Evolutionary conservation across 2,888 invertebrate genomes (phyloP).

Genomic region (Pristionchus exspectatus): DNA sequence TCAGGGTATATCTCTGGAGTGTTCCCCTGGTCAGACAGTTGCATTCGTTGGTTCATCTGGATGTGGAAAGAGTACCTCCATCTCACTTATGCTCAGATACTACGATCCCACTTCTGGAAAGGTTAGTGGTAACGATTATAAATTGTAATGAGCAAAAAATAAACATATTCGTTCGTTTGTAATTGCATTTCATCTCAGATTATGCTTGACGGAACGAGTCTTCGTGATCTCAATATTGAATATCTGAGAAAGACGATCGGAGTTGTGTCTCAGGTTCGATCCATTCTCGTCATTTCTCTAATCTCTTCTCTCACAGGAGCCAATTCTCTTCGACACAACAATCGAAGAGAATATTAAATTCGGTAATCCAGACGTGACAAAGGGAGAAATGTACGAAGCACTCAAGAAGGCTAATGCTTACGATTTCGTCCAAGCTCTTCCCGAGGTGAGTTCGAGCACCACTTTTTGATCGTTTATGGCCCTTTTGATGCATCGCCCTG

Average conservation of each 20-base stretch:
- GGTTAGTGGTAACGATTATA: slow-evolving; percentile 33
- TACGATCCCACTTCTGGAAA: slow-evolving; percentile 69
- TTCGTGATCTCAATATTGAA: slow-evolving; percentile 47
- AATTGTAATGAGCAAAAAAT: neutral
- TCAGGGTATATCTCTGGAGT: slow-evolving; percentile 67
- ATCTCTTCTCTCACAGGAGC: slow-evolving; percentile 14
- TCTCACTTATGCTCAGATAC: slow-evolving; percentile 72
- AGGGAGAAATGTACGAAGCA: slow-evolving; percentile 63
- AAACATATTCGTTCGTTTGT: neutral
- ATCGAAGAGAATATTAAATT: slow-evolving; percentile 54
- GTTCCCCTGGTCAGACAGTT: slow-evolving; percentile 71
- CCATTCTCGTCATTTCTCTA: neutral
- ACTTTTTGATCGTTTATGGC: neutral
- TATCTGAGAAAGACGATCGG: slow-evolving; percentile 50
- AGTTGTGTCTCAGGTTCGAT: slow-evolving; percentile 66
- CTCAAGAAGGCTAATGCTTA: slow-evolving; percentile 80
- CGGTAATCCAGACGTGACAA: slow-evolving; percentile 58
- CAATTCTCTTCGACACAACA: slow-evolving; percentile 55
- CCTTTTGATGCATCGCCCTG: neutral
- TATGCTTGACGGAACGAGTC: slow-evolving; percentile 9
- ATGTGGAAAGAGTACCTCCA: slow-evolving; percentile 72
- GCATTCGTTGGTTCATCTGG: slow-evolving; percentile 75
- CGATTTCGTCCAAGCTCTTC: slow-evolving; percentile 79
- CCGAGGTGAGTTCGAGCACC: slow-evolving; percentile 61
- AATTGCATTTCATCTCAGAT: neutral